These are phyloP conservation scores for Dasypus novemcinctus DNA, from an alignment of 2,113 vertebrate species.

Conservation along the genomic window DNA sequence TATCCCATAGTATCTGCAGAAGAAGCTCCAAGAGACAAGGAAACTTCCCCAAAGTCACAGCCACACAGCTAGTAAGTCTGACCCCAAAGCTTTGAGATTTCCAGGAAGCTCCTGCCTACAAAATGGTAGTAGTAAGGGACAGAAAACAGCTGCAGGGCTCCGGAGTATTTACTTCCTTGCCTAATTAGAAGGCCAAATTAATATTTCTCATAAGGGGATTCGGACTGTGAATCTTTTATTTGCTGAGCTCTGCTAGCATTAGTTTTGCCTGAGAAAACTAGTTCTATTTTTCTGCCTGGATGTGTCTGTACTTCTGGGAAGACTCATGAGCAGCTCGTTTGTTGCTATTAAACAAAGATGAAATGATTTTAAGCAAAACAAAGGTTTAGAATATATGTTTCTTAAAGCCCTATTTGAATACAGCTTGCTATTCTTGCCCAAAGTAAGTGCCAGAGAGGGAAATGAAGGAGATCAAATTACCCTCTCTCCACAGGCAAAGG, in stretches of 20 bases:
- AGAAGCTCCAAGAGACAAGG: not conserved
- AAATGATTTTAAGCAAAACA: conserved; percentile 75
- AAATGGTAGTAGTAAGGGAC: not conserved
- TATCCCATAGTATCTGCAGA: not conserved
- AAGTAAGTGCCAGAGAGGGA: conserved; percentile 79
- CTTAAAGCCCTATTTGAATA: conserved; percentile 78
- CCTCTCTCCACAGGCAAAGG: conserved; percentile 82
- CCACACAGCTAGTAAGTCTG: not conserved
- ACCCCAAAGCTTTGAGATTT: not conserved
- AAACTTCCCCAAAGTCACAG: not conserved
- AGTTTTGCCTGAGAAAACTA: conserved; percentile 4
- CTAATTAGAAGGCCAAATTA: conserved; percentile 59
- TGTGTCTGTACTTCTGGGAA: not conserved
- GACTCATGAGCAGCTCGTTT: conserved; percentile 67
- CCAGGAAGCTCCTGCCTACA: not conserved
- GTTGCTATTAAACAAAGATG: conserved; percentile 75
- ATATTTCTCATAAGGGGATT: conserved; percentile 4
- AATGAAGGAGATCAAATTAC: conserved; percentile 86
- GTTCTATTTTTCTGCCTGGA: not conserved
- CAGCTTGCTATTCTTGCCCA: conserved; percentile 78
- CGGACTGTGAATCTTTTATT: conserved; percentile 24
- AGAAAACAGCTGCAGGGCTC: not conserved
- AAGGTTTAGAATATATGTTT: conserved; percentile 78
- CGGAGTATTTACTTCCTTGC: not conserved
- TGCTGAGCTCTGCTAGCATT: not conserved